Evolutionary conservation across 2,888 invertebrate genomes (phyloP).

Genomic region (Microctonus hyperodae): DNA sequence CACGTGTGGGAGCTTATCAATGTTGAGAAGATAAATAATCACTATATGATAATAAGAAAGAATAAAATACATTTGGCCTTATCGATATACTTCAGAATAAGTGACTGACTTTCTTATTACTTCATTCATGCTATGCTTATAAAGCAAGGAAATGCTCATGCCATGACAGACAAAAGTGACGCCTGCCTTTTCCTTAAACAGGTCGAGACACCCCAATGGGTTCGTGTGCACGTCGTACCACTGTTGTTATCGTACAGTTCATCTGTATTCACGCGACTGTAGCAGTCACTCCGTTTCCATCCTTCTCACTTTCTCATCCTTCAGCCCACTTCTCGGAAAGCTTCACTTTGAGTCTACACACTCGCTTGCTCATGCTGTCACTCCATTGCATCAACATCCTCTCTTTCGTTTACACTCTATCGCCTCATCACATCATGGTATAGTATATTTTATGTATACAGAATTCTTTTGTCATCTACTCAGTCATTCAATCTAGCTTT

Average conservation of each 20-base stretch:
- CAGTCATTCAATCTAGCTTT: neutral
- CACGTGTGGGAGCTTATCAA: neutral
- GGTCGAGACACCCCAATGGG: conserved; percentile 39
- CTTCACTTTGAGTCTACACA: conserved; percentile 41
- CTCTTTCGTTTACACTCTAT: conserved; percentile 53
- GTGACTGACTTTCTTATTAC: neutral
- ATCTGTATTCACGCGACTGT: conserved; percentile 59
- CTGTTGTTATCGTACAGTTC: conserved; percentile 53
- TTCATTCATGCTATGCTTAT: neutral
- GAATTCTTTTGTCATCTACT: neutral
- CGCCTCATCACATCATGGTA: conserved; percentile 45
- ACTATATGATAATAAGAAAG: neutral
- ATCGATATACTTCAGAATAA: neutral
- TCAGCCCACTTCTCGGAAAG: conserved; percentile 33
- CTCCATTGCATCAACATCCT: conserved; percentile 51
- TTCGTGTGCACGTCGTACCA: conserved; percentile 37
- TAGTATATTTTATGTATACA: neutral
- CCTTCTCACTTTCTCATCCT: conserved; percentile 31
- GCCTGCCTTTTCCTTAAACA: conserved; percentile 32
- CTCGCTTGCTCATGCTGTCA: conserved; percentile 49
- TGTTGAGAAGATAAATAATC: neutral
- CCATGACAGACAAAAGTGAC: conserved; percentile 45
- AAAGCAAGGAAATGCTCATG: conserved; percentile 28
- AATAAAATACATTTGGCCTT: neutral
- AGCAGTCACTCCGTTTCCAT: conserved; percentile 42